Evolutionary conservation across 2,113 vertebrate species (phyloP).

Genomic region (Phaethornis superciliosus): DNA sequence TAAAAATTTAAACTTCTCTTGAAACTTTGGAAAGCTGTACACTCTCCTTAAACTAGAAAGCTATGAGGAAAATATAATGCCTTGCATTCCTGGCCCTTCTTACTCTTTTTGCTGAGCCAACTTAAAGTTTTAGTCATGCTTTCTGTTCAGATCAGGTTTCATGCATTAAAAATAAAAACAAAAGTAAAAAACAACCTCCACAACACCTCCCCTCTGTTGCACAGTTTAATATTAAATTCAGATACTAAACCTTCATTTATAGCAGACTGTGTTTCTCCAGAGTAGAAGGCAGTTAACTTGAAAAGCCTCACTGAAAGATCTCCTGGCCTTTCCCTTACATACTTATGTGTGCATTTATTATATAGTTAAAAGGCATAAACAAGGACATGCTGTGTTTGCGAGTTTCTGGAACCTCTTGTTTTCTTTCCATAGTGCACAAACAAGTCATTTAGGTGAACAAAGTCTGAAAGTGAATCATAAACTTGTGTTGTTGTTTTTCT

Average conservation of each 20-base stretch:
- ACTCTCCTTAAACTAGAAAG: not conserved
- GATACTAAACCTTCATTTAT: not conserved
- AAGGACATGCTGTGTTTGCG: conserved; percentile 39
- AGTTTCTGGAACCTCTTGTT: conserved; percentile 58
- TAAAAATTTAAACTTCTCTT: not conserved
- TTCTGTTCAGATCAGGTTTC: not conserved
- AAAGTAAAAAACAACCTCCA: not conserved
- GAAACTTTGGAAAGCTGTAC: not conserved
- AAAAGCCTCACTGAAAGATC: not conserved
- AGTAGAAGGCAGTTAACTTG: not conserved
- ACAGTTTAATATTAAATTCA: not conserved
- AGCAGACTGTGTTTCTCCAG: not conserved
- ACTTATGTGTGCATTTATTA: conserved; percentile 32
- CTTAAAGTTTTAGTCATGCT: not conserved
- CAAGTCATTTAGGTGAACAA: conserved; percentile 72
- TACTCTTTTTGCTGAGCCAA: not conserved
- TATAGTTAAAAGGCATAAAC: conserved; percentile 38
- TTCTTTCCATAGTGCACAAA: conserved; percentile 62
- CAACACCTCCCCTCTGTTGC: not conserved
- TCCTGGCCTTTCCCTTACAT: not conserved
- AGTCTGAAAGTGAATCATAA: conserved; percentile 80
- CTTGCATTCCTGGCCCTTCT: not conserved
- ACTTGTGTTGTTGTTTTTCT: conserved; percentile 58
- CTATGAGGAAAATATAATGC: not conserved
- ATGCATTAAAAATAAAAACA: not conserved